These are phyloP conservation scores for Prolemur simus DNA, from an alignment of 2,113 vertebrate species.

Conservation along the genomic window DNA sequence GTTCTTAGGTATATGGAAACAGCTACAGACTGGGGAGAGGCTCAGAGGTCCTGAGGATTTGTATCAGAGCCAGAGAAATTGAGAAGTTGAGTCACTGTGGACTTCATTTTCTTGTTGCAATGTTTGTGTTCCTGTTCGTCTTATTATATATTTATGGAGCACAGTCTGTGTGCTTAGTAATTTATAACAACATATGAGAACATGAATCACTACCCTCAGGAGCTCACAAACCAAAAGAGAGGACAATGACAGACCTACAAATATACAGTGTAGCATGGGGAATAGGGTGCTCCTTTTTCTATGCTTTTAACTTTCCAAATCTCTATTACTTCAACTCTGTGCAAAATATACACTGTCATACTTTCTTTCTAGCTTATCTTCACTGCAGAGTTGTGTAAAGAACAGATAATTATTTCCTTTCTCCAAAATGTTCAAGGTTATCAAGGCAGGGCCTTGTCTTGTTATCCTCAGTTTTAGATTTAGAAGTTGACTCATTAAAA, in stretches of 20 bases:
- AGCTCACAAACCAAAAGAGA: conserved; percentile 22
- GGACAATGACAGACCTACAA: background rate
- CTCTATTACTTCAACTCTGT: background rate
- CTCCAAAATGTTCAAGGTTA: background rate
- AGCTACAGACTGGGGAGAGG: background rate
- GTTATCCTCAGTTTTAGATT: background rate
- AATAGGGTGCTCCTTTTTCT: background rate
- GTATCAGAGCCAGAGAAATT: background rate
- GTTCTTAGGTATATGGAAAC: background rate
- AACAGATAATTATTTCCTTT: conserved; percentile 38
- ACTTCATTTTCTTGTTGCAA: conserved; percentile 17
- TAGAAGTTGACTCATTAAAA: background rate
- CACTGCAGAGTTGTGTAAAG: background rate
- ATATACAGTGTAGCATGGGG: background rate
- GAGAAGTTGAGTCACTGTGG: background rate
- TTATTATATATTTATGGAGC: conserved; percentile 59
- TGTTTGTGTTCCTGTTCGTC: conserved; percentile 48
- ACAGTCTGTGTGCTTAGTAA: background rate
- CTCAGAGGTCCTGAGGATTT: background rate
- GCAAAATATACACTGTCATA: background rate
- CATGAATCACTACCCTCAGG: background rate
- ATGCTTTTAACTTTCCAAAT: conserved; percentile 52
- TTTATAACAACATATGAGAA: conserved; percentile 18
- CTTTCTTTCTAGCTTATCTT: conserved; percentile 27
- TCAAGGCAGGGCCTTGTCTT: background rate